Evolutionary conservation across 2,113 vertebrate genomes (phyloP), one percentile per base, ranked within the genome.

Genomic region (Phylloscopus whistleri): DNA sequence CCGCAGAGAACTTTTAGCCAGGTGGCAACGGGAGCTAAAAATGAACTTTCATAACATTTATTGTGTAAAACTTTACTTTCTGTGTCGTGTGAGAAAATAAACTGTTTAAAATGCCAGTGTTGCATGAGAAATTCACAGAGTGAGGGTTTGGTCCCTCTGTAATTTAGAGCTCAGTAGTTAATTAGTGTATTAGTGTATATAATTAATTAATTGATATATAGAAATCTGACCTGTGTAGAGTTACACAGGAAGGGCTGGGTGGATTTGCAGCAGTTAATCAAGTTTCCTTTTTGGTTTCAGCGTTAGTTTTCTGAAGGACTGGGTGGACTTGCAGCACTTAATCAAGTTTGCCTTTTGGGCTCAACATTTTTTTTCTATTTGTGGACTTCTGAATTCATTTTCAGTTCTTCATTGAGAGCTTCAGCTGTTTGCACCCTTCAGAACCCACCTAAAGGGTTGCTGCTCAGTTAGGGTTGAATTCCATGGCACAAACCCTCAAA

Each of bases 81-180:
- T 33, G 10, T 8, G 23, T 33, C 43, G 21, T 5, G 6, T 39
- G 48, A 63, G 73, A 76, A 77, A 30, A 4, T 3, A 20, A 53
- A 35, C 27, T 0, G 10, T 35, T 55, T 11, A 3, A 16, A 18
- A 48, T 9, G n/a, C 27, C 4, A 0, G 6, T 21, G 16, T n/a
- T 19, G 3, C 1, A 0, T 9, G 55, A 16, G 41, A 41, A 85
- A 37, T 4, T 60, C 30, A 12, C 28, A 27, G 31, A 58, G 39
- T 10, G 23, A 74, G 26, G 20, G 63, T 9, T 37, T 27, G 21
- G 46, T 14, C n/a, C 7, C 1, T 21, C 28, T 53, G 0, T 7
- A 27, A 53, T 23, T 39, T n/a, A 7, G 7, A 41, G 15, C 30
- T 87, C 1, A 18, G 30, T 86, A 17, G 28, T 48, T 31, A 59